Percentiles rank a stretch among this genome's conserved stretches.
Conservation (phyloP, 1,140 invertebrate species). For the Papilio helenus region DNA sequence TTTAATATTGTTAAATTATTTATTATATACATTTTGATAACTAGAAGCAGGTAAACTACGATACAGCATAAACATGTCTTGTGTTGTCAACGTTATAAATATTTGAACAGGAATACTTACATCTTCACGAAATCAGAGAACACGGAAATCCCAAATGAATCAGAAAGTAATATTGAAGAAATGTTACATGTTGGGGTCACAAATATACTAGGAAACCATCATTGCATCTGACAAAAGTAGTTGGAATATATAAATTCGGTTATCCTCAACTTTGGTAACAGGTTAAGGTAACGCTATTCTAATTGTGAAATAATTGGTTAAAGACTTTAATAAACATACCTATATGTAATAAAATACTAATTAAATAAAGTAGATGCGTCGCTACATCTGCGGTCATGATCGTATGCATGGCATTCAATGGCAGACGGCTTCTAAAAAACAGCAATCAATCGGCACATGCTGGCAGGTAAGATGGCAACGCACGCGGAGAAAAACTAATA, state of each 20-base stretch:
- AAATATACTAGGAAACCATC: too few relatives aligned
- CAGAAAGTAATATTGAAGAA: not conserved
- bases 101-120: not conserved
- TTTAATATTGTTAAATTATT: too few relatives aligned
- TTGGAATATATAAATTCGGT: too few relatives aligned
- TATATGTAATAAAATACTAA: not conserved
- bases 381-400: not conserved
- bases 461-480: not conserved
- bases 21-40: too few relatives aligned
- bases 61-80: not conserved
- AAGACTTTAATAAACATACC: not conserved
- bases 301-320: not conserved
- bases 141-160: not conserved
- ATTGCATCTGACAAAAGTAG: too few relatives aligned
- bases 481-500: slow-evolving; percentile 32
- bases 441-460: slow-evolving; percentile 23
- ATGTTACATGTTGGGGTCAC: not conserved
- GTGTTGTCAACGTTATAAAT: not conserved
- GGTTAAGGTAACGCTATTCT: too few relatives aligned
- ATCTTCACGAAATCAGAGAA: not conserved
- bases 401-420: slow-evolving; percentile 17
- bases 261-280: too few relatives aligned
- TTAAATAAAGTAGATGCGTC: slow-evolving; percentile 12
- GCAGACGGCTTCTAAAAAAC: not conserved
- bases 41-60: not conserved